Conservation (phyloP, 2,797 vertebrate genomes). For the Muscicapa striata region DNA sequence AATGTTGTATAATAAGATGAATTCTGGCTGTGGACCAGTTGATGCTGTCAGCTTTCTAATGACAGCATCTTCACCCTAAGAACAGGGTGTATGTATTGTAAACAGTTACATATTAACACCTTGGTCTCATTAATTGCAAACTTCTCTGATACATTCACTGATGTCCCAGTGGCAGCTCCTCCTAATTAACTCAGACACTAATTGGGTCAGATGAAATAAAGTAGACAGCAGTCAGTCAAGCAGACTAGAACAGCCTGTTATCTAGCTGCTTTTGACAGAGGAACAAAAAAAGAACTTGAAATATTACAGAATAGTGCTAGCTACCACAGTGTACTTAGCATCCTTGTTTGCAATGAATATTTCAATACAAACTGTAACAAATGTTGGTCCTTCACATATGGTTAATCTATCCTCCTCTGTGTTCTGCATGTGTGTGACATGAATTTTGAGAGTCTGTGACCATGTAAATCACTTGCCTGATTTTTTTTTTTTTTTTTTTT, state of each 20-base stretch:
- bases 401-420: background rate
- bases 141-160: conserved; percentile 3
- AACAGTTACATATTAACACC: conserved; percentile 3
- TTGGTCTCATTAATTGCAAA: background rate
- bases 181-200: conserved; percentile 44
- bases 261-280: conserved; percentile 39
- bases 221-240: conserved; percentile 59
- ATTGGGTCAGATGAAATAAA: conserved; percentile 58
- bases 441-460: background rate
- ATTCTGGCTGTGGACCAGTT: background rate
- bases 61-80: background rate
- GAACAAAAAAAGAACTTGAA: conserved; percentile 1
- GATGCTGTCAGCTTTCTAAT: background rate
- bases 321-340: background rate
- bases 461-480: background rate
- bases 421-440: background rate
- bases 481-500: background rate
- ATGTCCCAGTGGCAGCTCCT: conserved; percentile 6
- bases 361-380: background rate
- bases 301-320: background rate
- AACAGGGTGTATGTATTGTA: background rate
- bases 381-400: background rate
- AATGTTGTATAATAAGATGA: background rate
- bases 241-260: conserved; percentile 33
- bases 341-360: background rate